Evolutionary conservation across 2,888 invertebrate species (phyloP).

Genomic region (Phortica okadai): DNA sequence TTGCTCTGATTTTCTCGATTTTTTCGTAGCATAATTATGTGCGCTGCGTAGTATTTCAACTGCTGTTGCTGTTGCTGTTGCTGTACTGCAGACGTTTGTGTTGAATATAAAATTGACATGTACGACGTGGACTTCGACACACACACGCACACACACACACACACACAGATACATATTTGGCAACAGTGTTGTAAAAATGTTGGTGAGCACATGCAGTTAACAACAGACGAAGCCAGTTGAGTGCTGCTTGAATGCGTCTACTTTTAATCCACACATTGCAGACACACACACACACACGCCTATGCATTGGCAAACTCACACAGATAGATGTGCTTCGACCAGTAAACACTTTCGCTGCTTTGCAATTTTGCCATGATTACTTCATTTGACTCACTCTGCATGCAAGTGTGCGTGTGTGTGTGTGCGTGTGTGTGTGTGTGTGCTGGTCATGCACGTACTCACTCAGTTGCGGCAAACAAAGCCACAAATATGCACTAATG

Average conservation of each 20-base stretch:
- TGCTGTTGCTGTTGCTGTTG: background rate
- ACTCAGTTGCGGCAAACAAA: constrained; percentile 70
- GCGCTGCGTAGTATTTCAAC: background rate
- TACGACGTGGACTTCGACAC: constrained; percentile 18
- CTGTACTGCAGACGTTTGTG: constrained; percentile 27
- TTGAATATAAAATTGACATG: constrained; percentile 55
- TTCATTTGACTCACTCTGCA: constrained; percentile 60
- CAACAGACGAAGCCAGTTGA: constrained; percentile 32
- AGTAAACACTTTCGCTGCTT: constrained; percentile 70
- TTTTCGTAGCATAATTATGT: constrained; percentile 9
- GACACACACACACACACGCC: background rate
- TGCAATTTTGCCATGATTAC: constrained; percentile 71
- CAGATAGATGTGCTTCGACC: constrained; percentile 37
- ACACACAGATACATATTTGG: constrained; percentile 14
- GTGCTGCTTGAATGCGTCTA: constrained; percentile 60
- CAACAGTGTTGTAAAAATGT: constrained; percentile 34
- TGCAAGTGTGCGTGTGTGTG: background rate
- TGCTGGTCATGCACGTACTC: constrained; percentile 30
- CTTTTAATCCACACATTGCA: constrained; percentile 59
- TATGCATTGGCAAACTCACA: constrained; percentile 35
- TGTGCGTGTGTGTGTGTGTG: background rate
- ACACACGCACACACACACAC: background rate
- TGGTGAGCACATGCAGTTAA: background rate
- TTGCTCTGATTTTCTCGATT: background rate
- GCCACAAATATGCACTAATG: constrained; percentile 75